Conservation (phyloP, 2,113 vertebrate species). For the Psettodes erumei region DNA sequence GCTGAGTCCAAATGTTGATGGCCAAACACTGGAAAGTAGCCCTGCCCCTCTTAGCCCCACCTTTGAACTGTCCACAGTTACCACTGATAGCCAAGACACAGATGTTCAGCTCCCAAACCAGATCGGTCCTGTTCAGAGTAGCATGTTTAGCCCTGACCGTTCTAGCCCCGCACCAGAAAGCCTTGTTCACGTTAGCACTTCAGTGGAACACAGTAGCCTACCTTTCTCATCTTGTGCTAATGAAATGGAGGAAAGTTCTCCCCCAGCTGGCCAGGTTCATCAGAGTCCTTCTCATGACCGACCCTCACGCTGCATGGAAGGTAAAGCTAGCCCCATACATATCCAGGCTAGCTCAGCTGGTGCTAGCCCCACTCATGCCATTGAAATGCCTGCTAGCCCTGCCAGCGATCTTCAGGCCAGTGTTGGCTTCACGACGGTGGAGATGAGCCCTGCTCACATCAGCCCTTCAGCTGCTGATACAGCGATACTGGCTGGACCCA, state of each 20-base stretch:
- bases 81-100: neutral
- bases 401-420: slow-evolving; percentile 4
- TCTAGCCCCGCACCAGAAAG: slow-evolving; percentile 58
- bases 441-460: neutral
- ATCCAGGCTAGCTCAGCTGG: slow-evolving; percentile 8
- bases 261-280: slow-evolving; percentile 2
- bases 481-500: neutral
- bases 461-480: neutral
- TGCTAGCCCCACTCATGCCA: slow-evolving; percentile 24
- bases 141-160: neutral
- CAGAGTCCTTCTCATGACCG: slow-evolving; percentile 23
- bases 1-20: slow-evolving; percentile 19
- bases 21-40: slow-evolving; percentile 61
- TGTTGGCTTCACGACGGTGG: neutral
- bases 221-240: slow-evolving; percentile 39
- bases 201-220: slow-evolving; percentile 65
- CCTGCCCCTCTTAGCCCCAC: neutral
- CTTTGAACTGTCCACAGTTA: neutral
- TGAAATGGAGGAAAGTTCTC: slow-evolving; percentile 11
- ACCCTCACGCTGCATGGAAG: slow-evolving; percentile 8
- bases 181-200: slow-evolving; percentile 64
- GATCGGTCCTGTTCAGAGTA: slow-evolving; percentile 15
- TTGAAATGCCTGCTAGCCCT: slow-evolving; percentile 36
- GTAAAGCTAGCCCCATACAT: neutral
- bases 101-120: slow-evolving; percentile 3